Base-by-base conservation (phyloP, 2,797 vertebrate genomes). In the Acipenser oxyrinchus region DNA sequence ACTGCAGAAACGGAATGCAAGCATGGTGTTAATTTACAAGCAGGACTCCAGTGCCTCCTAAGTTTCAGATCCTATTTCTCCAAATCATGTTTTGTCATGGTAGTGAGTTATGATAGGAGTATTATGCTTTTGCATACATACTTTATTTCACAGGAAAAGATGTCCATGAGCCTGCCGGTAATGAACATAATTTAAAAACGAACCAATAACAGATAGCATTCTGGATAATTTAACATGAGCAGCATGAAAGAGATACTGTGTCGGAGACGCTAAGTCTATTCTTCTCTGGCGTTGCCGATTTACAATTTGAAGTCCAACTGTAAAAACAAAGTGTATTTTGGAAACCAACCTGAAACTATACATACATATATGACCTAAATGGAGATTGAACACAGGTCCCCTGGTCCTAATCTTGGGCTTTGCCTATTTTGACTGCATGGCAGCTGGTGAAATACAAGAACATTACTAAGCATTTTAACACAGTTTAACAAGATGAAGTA, bases 41-140 rank as follows among this genome's bases (percentile, higher is more conserved):
- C 55, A 11, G 48, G 62, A 62, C n/a, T 49, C 51, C 53, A 8
- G 60, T 70, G 70, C 70, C 23, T 71, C 51, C 15, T 71, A 48
- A 48, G 55, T 62, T 66, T 8, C 8, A 61, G 66, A 60, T 74
- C 68, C 62, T 68, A 67, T 67, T 71, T 73, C 68, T 69, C 50
- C 37, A 37, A 10, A 67, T 60, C 65, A 63, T 9, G 66, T 73
- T 71, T 68, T 75, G 66, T 78, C 72, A 71, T 64, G 68, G 66
- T 60, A 57, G 49, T 51, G 59, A 70, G 68, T 66, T 66, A 71
- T 66, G 72, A 71, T 69, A 77, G 72, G 62, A 77, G 72, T 72
- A 65, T 18, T 65, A 66, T 63, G 8, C 49, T 8, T 10, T 4
- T 1, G 49, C 70, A 66, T 66, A 60, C 50, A 64, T 69, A 63